These are phyloP conservation scores for Drosophila ercepeae DNA, from an alignment of 1,140 invertebrate species.

Conservation along the genomic window DNA sequence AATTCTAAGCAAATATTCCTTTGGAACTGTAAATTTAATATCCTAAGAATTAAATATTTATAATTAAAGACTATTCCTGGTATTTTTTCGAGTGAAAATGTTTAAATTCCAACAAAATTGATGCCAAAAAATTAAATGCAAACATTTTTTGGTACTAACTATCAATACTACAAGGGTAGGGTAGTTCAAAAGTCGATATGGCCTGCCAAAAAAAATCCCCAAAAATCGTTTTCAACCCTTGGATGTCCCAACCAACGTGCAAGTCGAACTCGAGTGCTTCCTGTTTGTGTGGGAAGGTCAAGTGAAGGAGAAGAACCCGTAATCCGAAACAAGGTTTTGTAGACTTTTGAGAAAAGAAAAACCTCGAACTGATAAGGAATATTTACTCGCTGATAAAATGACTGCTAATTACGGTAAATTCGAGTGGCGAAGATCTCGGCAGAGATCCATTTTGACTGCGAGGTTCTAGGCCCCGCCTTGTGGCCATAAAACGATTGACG, in stretches of 20 bases:
- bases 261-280: slow-evolving; percentile 18
- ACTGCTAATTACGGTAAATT: neutral
- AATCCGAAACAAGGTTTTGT: too few relatives aligned
- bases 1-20: too few relatives aligned
- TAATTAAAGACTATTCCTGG: too few relatives aligned
- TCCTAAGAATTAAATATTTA: too few relatives aligned
- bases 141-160: too few relatives aligned
- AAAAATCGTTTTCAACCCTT: neutral
- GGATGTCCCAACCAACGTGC: neutral
- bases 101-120: too few relatives aligned
- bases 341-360: slow-evolving; percentile 1
- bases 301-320: neutral
- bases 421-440: neutral
- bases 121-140: too few relatives aligned
- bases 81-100: too few relatives aligned
- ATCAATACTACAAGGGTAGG: too few relatives aligned
- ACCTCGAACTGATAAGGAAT: neutral
- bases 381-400: neutral
- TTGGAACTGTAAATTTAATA: too few relatives aligned
- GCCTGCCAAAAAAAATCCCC: neutral
- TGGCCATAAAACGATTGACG: neutral
- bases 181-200: too few relatives aligned
- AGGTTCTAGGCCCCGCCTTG: slow-evolving; percentile 54
- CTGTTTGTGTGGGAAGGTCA: slow-evolving; percentile 26
- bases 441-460: slow-evolving; percentile 24